Percentiles rank a stretch among this genome's conserved stretches.
Evolutionary conservation across 2,113 vertebrate species (phyloP).

Genomic region (Indicator indicator): DNA sequence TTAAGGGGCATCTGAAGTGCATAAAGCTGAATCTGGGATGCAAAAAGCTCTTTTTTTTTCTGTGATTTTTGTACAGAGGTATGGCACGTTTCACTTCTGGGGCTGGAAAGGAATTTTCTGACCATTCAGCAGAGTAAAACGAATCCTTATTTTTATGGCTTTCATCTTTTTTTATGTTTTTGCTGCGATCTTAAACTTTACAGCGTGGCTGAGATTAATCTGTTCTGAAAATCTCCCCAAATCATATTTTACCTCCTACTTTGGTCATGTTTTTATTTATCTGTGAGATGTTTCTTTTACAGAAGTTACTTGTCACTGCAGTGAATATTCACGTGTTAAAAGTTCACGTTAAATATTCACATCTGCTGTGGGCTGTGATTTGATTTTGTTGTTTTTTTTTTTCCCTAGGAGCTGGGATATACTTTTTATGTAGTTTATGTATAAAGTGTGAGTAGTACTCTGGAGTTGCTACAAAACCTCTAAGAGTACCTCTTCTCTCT

Average conservation of each 20-base stretch:
- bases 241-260: neutral
- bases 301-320: neutral
- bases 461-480: neutral
- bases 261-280: neutral
- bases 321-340: neutral
- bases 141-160: neutral
- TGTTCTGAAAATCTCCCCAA: neutral
- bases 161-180: neutral
- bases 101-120: neutral
- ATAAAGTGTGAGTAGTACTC: neutral
- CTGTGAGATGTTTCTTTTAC: neutral
- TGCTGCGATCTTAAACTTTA: neutral
- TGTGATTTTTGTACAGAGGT: neutral
- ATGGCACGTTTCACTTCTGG: neutral
- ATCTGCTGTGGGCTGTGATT: neutral
- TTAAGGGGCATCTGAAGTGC: neutral
- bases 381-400: neutral
- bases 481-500: neutral
- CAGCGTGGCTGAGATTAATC: neutral
- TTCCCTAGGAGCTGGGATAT: neutral
- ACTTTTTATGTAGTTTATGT: neutral
- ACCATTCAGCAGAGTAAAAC: neutral
- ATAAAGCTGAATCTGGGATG: neutral
- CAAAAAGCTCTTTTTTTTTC: neutral
- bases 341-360: neutral